phyloP scores from a whole-genome alignment of 1,140 invertebrate genomes.

The silkworm (Bombyx mori) region ASM3026992v2 NC_085117.1:12257001-12257500 shows the following conservation, averaged over 20 bases:
- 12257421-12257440: too few species aligned
- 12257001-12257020: slow-evolving; percentile 8
- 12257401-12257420: neutral
- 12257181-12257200: too few species aligned
- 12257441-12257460: too few species aligned
- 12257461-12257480: neutral
- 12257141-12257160: too few species aligned
- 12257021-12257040: slow-evolving; percentile 9
- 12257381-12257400: neutral
- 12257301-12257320: neutral
- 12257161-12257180: too few species aligned
- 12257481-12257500: neutral
- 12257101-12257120: too few species aligned
- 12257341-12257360: too few species aligned
- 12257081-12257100: too few species aligned
- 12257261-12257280: neutral
- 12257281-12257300: neutral
- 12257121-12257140: too few species aligned
- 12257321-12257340: neutral
- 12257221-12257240: too few species aligned
- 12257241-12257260: neutral
- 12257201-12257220: too few species aligned
- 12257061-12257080: too few species aligned
- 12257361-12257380: neutral
- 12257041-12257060: neutral